A percentile compares a stretch with the other conserved stretches of the same genome.
Evolutionary conservation across 2,113 vertebrate species (phyloP).

Genomic region (Paradisaea rubra): DNA sequence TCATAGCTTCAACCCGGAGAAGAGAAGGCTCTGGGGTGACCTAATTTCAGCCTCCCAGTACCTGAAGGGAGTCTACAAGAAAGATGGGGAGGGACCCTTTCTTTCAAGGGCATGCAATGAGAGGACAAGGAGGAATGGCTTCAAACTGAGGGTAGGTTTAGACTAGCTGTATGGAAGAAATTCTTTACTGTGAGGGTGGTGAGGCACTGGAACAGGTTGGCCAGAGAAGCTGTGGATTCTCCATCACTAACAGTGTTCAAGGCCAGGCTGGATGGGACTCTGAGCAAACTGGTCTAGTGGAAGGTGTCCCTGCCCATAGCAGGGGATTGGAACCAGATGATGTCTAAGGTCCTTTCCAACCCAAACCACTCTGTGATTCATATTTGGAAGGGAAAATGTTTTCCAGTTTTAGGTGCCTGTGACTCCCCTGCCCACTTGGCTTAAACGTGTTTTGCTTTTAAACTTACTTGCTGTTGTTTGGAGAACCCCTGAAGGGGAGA

Average conservation of each 20-base stretch:
- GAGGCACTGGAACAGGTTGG: background rate
- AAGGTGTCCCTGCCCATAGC: background rate
- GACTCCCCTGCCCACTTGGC: background rate
- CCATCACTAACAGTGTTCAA: background rate
- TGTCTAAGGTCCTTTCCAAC: background rate
- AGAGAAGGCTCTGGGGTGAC: background rate
- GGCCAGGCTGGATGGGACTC: background rate
- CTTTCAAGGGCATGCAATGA: background rate
- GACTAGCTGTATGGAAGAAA: too few relatives aligned
- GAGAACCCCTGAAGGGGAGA: background rate
- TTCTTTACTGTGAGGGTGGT: background rate
- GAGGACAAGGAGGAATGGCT: background rate
- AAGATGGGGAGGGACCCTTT: background rate
- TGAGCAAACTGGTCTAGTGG: background rate
- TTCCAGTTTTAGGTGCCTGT: background rate
- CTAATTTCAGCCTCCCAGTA: background rate
- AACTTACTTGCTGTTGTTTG: background rate
- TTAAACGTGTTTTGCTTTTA: background rate
- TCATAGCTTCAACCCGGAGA: background rate
- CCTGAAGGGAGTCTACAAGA: background rate
- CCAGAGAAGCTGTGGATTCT: background rate
- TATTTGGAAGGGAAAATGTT: background rate
- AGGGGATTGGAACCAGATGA: background rate
- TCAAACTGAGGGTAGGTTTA: background rate
- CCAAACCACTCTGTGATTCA: background rate